Evolutionary conservation across 2,113 vertebrate genomes (phyloP), one percentile per base, ranked within the genome.

Genomic region (Ursus arctos): DNA sequence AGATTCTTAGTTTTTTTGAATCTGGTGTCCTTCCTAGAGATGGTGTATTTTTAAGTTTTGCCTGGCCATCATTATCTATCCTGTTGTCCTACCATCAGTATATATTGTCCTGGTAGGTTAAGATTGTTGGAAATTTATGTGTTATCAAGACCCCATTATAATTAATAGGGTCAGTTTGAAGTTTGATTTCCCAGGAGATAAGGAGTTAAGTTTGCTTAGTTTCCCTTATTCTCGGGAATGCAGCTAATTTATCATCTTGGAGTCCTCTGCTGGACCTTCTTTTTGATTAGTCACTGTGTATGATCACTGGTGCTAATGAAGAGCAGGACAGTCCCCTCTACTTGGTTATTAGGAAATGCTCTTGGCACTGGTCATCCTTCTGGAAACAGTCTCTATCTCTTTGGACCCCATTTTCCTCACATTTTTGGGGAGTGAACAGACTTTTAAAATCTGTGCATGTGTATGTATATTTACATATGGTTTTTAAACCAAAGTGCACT

Each of bases 111-210:
- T 80, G 18, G 40, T 61, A 57, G 61, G 43, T 76, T 84, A 22
- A 94, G 92, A 90, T 95, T 16, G 71, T 51, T 86, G 14, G 84
- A 57, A 94, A 87, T 80, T 74, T 77, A 36, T 36, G 7, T 26
- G 28, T 96, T 85, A 72, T 67, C 21, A 85, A 65, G 59, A 88
- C 71, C 47, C 80, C 57, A 55, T 97, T 95, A 86, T 94, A 88
- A 84, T 88, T 80, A 94, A 80, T 47, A 90, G 24, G 61, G 65
- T 67, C 43, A 71, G 55, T n/a, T 51, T 65, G 67, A 83, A 43
- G 63, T 76, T 96, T 83, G 15, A 36, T 94, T 71, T 95, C 90
- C 63, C 63, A 71, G 22, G 55, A 87, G 61, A n/a, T 91, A 89
- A 92, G 67, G 43, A 89, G 36, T 94, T 57, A 79, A 31, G 21